Evolutionary conservation across 2,797 vertebrate species (phyloP).

Genomic region (Mastacembelus armatus): DNA sequence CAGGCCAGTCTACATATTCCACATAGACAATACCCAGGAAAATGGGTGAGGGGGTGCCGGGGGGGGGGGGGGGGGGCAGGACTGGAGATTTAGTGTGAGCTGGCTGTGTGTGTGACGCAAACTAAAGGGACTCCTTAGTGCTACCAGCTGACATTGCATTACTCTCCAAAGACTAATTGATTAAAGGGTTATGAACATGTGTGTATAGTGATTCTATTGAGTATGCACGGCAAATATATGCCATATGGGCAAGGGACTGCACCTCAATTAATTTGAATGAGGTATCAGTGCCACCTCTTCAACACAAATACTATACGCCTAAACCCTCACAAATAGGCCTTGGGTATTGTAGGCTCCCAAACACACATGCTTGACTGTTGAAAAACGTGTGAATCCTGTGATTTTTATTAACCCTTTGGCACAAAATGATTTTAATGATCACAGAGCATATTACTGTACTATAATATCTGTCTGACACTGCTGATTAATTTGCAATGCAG

Average conservation of each 20-base stretch:
- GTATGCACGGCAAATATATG: slow-evolving; percentile 60
- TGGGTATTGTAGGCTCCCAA: slow-evolving; percentile 16
- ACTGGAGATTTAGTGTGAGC: slow-evolving; percentile 56
- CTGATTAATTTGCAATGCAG: slow-evolving; percentile 22
- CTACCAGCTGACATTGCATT: slow-evolving; percentile 77
- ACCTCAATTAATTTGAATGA: slow-evolving; percentile 69
- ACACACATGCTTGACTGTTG: slow-evolving; percentile 15
- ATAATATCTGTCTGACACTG: slow-evolving; percentile 1
- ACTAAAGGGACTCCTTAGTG: slow-evolving; percentile 56
- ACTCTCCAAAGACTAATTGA: slow-evolving; percentile 79
- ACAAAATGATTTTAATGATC: neutral
- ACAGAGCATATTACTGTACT: neutral
- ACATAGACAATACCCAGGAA: slow-evolving; percentile 15
- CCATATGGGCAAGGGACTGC: slow-evolving; percentile 77
- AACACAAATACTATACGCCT: slow-evolving; percentile 13
- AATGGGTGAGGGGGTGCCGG: slow-evolving; percentile 20
- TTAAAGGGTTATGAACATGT: slow-evolving; percentile 75
- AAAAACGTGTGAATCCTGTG: neutral
- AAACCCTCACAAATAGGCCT: slow-evolving; percentile 29
- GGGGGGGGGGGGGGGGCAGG: too few relatives aligned
- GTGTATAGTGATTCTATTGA: slow-evolving; percentile 52
- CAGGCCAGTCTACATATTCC: slow-evolving; percentile 23
- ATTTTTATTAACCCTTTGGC: slow-evolving; percentile 16
- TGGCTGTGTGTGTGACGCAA: slow-evolving; percentile 36
- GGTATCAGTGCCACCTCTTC: slow-evolving; percentile 39